These are phyloP conservation scores for Tetrax tetrax DNA, from an alignment of 2,113 vertebrate genomes.

Conservation along the genomic window DNA sequence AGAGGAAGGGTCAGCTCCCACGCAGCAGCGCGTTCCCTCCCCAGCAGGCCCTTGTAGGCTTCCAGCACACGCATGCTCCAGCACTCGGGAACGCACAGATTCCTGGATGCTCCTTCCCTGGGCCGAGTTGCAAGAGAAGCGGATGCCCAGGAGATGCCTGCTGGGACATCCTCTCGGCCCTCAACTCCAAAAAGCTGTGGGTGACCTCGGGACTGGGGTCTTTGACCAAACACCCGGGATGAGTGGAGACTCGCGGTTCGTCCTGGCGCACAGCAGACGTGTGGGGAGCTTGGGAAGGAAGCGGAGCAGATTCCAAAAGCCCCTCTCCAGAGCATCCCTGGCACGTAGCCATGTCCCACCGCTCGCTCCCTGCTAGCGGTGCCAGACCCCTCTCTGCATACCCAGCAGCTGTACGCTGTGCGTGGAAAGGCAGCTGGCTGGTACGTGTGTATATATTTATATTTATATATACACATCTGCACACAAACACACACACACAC, in stretches of 20 bases:
- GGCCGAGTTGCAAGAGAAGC: not conserved
- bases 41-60: slow-evolving; percentile 20
- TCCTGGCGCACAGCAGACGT: not conserved
- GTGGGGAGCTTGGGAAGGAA: not conserved
- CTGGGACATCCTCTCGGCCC: not conserved
- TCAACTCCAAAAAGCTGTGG: not conserved
- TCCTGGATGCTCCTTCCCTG: slow-evolving; percentile 19
- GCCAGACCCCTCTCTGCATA: not conserved
- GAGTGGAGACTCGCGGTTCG: fast-evolving
- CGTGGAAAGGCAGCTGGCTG: not conserved
- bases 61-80: slow-evolving; percentile 51
- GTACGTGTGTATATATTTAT: not conserved
- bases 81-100: slow-evolving; percentile 16
- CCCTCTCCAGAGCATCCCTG: not conserved
- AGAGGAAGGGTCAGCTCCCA: not conserved
- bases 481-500: not conserved
- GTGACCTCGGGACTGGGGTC: not conserved
- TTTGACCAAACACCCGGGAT: not conserved
- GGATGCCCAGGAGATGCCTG: not conserved
- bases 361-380: not conserved
- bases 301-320: not conserved
- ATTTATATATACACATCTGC: not conserved
- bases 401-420: not conserved
- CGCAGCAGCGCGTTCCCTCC: not conserved
- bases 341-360: not conserved